Conservation (phyloP, 2,888 invertebrate genomes). For the Perdita meconis region DNA sequence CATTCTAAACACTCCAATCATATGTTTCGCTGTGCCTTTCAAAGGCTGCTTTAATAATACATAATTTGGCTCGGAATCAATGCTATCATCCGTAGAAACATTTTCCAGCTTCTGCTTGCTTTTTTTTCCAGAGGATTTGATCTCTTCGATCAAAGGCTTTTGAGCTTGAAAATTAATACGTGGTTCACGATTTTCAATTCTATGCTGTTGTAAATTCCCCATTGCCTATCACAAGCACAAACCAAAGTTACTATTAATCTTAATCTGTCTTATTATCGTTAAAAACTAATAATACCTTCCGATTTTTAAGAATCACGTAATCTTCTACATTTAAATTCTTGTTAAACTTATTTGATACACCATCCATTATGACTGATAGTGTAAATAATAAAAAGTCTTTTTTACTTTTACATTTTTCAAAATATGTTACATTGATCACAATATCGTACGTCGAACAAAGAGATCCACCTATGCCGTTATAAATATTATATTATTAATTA, state of each 20-base stretch:
- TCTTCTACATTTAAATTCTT: slow-evolving; percentile 88
- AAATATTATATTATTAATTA: background rate
- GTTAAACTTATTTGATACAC: slow-evolving; percentile 91
- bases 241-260: background rate
- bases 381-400: slow-evolving; percentile 92
- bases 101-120: background rate
- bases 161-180: slow-evolving; percentile 84
- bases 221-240: slow-evolving; percentile 83
- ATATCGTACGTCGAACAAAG: slow-evolving; percentile 93
- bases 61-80: slow-evolving; percentile 57
- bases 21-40: slow-evolving; percentile 85
- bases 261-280: background rate
- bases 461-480: slow-evolving; percentile 73
- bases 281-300: slow-evolving; percentile 84
- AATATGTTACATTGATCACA: slow-evolving; percentile 92
- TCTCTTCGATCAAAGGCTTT: slow-evolving; percentile 87
- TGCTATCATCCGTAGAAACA: background rate
- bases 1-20: slow-evolving; percentile 88
- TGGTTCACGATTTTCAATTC: slow-evolving; percentile 89
- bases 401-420: slow-evolving; percentile 89
- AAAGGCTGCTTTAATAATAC: slow-evolving; percentile 84
- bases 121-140: slow-evolving; percentile 77
- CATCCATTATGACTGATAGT: slow-evolving; percentile 92
- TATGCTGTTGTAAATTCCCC: slow-evolving; percentile 90
- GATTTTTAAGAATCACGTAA: slow-evolving; percentile 89